These are phyloP conservation scores for Bombus haemorrhoidalis DNA, from an alignment of 1,140 invertebrate genomes.

Conservation along the genomic window DNA sequence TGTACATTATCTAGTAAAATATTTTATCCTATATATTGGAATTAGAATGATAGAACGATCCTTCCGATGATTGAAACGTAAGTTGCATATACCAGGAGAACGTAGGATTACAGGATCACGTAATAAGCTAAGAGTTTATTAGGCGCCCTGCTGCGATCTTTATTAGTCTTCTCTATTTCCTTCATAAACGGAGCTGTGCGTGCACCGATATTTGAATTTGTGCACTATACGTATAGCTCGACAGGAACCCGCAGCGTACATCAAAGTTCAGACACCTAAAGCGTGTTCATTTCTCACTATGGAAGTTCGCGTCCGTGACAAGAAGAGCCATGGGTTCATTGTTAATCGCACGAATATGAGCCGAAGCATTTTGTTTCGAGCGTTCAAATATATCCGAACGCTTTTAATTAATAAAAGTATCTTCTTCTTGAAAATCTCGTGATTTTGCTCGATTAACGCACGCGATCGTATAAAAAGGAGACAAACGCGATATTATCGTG, in stretches of 20 bases:
- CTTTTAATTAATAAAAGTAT: slow-evolving; percentile 26
- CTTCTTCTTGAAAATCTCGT: too few relatives aligned
- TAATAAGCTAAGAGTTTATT: slow-evolving; percentile 72
- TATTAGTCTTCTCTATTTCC: slow-evolving; percentile 70
- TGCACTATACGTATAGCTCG: background rate
- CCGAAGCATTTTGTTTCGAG: background rate
- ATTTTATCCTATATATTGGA: background rate
- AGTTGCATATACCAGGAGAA: background rate
- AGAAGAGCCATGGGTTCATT: slow-evolving; percentile 37
- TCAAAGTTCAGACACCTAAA: slow-evolving; percentile 22
- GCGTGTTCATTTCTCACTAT: slow-evolving; percentile 47
- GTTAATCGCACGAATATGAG: slow-evolving; percentile 42
- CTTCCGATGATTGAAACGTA: background rate
- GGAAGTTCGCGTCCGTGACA: slow-evolving; percentile 38
- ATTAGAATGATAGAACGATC: too few relatives aligned
- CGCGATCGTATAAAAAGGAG: too few relatives aligned
- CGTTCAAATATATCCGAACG: background rate
- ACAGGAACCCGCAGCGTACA: slow-evolving; percentile 5
- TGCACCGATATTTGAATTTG: slow-evolving; percentile 38
- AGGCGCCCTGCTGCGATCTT: slow-evolving; percentile 72
- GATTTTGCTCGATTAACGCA: too few relatives aligned
- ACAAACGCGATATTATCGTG: too few relatives aligned
- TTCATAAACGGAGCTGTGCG: slow-evolving; percentile 59
- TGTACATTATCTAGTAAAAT: background rate
- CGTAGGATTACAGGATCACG: slow-evolving; percentile 14